Conservation (phyloP, 2,113 vertebrate genomes). For the Aix galericulata region DNA sequence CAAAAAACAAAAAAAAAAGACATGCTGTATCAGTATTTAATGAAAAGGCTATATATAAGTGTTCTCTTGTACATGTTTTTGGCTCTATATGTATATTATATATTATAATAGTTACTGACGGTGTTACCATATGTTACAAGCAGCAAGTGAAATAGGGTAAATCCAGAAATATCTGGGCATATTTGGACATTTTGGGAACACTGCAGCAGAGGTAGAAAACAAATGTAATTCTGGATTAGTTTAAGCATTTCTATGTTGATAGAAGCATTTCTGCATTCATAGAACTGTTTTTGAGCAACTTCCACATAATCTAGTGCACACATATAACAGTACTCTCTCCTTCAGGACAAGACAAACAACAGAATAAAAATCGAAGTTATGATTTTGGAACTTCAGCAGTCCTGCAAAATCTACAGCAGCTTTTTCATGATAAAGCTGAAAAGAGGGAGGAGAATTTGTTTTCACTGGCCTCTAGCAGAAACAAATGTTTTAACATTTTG, state of each 20-base stretch:
- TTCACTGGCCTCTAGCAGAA: background rate
- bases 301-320: background rate
- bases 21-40: background rate
- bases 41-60: slow-evolving; percentile 30
- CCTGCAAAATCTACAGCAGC: background rate
- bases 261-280: background rate
- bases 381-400: background rate
- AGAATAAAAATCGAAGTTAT: background rate
- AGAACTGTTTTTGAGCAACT: background rate
- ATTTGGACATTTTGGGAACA: background rate
- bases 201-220: background rate
- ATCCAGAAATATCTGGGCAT: slow-evolving; percentile 30
- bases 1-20: no score
- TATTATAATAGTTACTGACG: slow-evolving; percentile 13
- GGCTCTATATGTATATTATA: background rate
- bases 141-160: slow-evolving; percentile 21
- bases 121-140: slow-evolving; percentile 30
- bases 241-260: background rate
- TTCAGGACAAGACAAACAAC: background rate
- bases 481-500: background rate
- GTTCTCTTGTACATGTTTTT: background rate
- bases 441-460: background rate
- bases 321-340: background rate
- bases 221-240: background rate
- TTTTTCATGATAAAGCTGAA: background rate